A percentile compares a stretch with the other conserved stretches of the same genome.
phyloP scores from a whole-genome alignment of 2,113 vertebrate genomes.

The Forbesichthys papilliferus region DNA sequence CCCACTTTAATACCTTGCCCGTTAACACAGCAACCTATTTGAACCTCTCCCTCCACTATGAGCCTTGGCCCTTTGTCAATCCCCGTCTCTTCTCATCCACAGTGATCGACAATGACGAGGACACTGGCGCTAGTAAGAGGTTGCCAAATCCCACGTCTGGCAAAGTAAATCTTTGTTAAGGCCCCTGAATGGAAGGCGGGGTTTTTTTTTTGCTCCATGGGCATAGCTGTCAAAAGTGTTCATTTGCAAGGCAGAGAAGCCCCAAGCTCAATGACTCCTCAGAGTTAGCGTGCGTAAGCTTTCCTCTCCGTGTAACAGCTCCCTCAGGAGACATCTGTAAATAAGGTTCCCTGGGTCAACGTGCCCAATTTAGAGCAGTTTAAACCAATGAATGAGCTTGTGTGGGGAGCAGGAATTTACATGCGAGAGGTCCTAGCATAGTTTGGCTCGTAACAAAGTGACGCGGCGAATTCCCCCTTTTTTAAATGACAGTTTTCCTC shows the following conservation, averaged over 20 bases:
- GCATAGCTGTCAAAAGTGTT: not conserved
- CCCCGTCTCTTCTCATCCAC: conserved; percentile 34
- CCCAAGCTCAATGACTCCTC: not conserved
- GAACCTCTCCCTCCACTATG: conserved; percentile 28
- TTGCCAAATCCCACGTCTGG: conserved; percentile 27
- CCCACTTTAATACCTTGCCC: conserved; percentile 49
- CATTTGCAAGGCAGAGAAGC: not conserved
- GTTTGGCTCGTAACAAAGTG: conserved; percentile 40
- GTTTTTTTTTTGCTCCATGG: not conserved
- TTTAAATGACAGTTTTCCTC: conserved; percentile 25
- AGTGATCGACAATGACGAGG: conserved; percentile 32
- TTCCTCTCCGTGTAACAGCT: conserved; percentile 25
- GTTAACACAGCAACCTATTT: conserved; percentile 57
- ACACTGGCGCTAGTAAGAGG: conserved; percentile 27
- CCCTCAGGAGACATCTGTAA: conserved; percentile 50
- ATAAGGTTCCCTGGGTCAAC: conserved; percentile 53
- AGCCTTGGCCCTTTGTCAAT: conserved; percentile 31
- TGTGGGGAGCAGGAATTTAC: not conserved
- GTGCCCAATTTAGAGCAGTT: conserved; percentile 64
- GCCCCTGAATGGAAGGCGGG: not conserved
- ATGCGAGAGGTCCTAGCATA: not conserved
- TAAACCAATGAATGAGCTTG: conserved; percentile 42
- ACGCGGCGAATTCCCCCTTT: conserved; percentile 6
- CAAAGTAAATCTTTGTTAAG: not conserved
- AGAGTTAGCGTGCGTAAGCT: not conserved